These are phyloP conservation scores for Beroe ovata DNA, from an alignment of 37 sponge, comb jelly and placozoan genomes.

Conservation along the genomic window DNA sequence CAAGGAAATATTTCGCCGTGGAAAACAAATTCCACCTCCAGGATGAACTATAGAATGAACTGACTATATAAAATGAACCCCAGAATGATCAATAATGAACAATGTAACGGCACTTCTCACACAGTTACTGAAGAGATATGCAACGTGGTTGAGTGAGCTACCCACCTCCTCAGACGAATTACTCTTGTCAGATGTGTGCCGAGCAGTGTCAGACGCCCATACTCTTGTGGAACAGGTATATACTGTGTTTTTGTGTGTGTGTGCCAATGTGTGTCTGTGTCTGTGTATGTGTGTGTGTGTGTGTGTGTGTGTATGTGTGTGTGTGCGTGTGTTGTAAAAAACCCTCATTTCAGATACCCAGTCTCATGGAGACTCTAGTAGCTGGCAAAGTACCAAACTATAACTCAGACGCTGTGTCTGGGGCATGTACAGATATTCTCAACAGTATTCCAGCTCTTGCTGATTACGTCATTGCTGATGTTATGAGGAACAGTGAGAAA, in stretches of 20 bases:
- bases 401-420: background rate
- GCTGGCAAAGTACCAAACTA: background rate
- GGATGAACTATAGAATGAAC: no score
- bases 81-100: no score
- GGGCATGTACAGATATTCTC: constrained; percentile 14
- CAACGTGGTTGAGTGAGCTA: constrained; percentile 12
- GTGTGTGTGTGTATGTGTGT: no score
- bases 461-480: constrained; percentile 33
- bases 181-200: constrained; percentile 3
- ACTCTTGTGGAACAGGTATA: background rate
- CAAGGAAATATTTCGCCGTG: background rate
- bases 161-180: constrained; percentile 35
- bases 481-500: constrained; percentile 71
- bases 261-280: no score
- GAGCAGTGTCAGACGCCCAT: constrained; percentile 1
- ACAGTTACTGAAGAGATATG: constrained; percentile 37
- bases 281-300: no score
- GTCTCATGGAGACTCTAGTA: background rate
- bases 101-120: no score
- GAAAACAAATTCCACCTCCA: no score
- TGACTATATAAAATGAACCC: no score
- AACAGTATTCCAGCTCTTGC: constrained; percentile 33
- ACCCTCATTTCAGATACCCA: background rate
- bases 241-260: no score
- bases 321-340: no score